These are phyloP conservation scores for Muschampia plurimacula DNA, from an alignment of 2,888 invertebrate species.

Conservation along the genomic window DNA sequence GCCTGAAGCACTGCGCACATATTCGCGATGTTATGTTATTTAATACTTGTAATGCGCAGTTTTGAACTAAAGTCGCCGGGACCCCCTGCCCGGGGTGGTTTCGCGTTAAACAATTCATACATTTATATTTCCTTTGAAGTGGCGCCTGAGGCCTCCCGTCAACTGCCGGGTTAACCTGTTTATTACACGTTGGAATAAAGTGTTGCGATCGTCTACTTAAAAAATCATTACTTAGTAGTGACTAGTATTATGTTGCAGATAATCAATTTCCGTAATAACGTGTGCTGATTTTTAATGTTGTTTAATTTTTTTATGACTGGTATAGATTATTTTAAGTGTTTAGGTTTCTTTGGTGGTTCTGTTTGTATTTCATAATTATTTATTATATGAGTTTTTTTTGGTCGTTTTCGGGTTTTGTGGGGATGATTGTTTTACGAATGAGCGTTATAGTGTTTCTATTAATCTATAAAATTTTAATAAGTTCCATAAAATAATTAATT, in stretches of 20 bases:
- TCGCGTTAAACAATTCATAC: conserved; percentile 82
- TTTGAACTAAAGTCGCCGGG: conserved; percentile 57
- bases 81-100: conserved; percentile 64
- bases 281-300: neutral
- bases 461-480: too few relatives aligned
- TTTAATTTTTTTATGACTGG: neutral
- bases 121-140: conserved; percentile 83
- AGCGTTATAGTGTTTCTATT: too few relatives aligned
- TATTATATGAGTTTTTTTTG: too few relatives aligned
- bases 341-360: too few relatives aligned
- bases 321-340: neutral
- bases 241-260: neutral
- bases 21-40: conserved; percentile 19
- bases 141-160: conserved; percentile 76
- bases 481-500: too few relatives aligned
- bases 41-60: conserved; percentile 38
- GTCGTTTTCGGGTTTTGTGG: too few relatives aligned
- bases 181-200: conserved; percentile 65
- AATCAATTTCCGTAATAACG: neutral
- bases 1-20: conserved; percentile 23
- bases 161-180: conserved; percentile 77
- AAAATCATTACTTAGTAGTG: conserved; percentile 5
- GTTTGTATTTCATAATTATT: too few relatives aligned
- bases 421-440: too few relatives aligned
- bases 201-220: conserved; percentile 43